Evolutionary conservation across 2,113 vertebrate species (phyloP), one percentile per base, ranked within the genome.

Genomic region (Crypturellus undulatus): DNA sequence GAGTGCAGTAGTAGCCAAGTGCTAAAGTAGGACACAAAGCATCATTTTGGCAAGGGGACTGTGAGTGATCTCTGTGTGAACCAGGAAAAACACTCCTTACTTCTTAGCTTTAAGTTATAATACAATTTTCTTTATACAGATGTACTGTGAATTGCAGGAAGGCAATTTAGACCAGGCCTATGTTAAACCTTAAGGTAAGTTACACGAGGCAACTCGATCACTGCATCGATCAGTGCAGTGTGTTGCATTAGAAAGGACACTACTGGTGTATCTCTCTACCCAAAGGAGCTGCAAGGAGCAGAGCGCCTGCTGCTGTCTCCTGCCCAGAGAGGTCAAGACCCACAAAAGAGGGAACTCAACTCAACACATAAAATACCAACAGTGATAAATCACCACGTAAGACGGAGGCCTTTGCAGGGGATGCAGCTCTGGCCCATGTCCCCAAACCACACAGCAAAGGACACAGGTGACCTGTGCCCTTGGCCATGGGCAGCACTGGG

Each of bases 211-310:
- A 60, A 60, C n/a, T n/a, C 20, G 34, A 34, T 10, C 58, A n/a
- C 30, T 36, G n/a, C n/a, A 25, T 13, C 26, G 36, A 34, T 20
- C 34, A 49, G 22, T 12, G 83, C 65, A 79, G 52, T 79, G 86
- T 78, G 91, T 83, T 90, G 93, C n/a, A 7, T 30, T 38, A 12
- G 62, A 59, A 70, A 88, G 62, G 49, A 40, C 85, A 49, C 83
- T 93, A 77, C 77, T 75, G 52, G 6, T 90, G 22, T 28, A 76
- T 58, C 79, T 85, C 79, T 85, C 60, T 67, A 73, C 51, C 9
- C 11, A 0, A 7, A 0, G 0, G 24, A 0, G 43, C 67, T 25
- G 65, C 15, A 15, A 24, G 22, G 67, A 49, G 14, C 21, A 0
- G 71, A 68, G 51, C 82, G 90, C 85, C 87, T 79, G 71, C 68